These are phyloP conservation scores for Noturus placidus DNA, from an alignment of 2,113 vertebrate species.

Conservation along the genomic window DNA sequence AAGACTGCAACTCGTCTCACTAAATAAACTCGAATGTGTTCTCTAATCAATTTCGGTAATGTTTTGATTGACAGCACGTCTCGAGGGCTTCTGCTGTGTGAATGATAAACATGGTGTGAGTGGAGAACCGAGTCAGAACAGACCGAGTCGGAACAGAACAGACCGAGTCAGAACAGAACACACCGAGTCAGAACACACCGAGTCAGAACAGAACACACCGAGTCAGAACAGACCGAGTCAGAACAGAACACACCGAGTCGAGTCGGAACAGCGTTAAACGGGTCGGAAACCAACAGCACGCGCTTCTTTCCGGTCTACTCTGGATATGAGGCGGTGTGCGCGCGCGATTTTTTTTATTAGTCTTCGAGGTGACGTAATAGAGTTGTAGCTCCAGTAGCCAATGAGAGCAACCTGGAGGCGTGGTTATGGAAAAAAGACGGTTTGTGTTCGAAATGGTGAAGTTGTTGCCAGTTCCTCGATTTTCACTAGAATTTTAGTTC, in stretches of 20 bases:
- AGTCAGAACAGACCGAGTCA: too few species aligned
- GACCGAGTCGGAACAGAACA: too few species aligned
- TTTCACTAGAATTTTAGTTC: neutral
- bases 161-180: too few species aligned
- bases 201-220: too few species aligned
- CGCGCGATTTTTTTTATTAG: conserved; percentile 63
- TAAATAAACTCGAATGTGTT: neutral
- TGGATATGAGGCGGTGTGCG: conserved; percentile 37
- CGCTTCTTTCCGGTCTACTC: neutral
- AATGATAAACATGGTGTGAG: neutral
- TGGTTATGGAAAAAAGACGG: conserved; percentile 59
- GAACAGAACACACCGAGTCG: too few species aligned
- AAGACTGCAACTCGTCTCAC: neutral
- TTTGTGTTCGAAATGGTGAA: neutral
- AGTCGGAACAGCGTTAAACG: neutral
- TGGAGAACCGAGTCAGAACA: too few species aligned
- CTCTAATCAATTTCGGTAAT: neutral
- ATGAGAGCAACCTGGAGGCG: conserved; percentile 59
- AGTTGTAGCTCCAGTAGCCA: conserved; percentile 57
- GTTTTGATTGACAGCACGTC: neutral
- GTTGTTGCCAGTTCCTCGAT: neutral
- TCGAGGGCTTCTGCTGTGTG: neutral
- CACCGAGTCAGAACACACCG: too few species aligned
- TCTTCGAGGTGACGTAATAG: conserved; percentile 46
- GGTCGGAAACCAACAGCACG: neutral